These are phyloP conservation scores for Cacajao melanocephalus DNA, from an alignment of 2,797 vertebrate genomes.

Conservation along the genomic window DNA sequence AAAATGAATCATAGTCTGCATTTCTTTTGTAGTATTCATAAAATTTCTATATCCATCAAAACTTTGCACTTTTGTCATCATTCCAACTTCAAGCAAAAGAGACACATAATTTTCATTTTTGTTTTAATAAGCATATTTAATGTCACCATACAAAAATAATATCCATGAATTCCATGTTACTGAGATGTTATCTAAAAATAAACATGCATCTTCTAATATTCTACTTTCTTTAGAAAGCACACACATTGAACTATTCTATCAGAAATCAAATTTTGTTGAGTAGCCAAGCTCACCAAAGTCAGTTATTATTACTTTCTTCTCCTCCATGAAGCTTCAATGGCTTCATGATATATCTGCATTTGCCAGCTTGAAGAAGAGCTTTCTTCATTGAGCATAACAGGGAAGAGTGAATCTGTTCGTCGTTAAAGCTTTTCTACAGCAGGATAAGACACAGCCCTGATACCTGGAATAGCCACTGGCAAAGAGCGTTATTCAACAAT, in stretches of 20 bases:
- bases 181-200: conserved; percentile 5
- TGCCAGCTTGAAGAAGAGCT: background rate
- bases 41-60: conserved; percentile 60
- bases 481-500: background rate
- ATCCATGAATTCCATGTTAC: background rate
- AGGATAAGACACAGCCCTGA: background rate
- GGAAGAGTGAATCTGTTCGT: background rate
- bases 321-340: background rate
- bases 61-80: conserved; percentile 10
- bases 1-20: conserved; percentile 42
- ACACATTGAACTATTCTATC: background rate
- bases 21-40: conserved; percentile 50
- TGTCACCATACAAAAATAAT: background rate
- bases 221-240: background rate
- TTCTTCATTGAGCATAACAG: background rate
- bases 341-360: background rate
- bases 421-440: background rate
- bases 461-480: background rate
- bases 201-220: background rate
- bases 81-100: background rate
- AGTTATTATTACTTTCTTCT: background rate
- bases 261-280: background rate
- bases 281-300: background rate
- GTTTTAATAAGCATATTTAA: conserved; percentile 26
- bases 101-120: background rate